A percentile compares a stretch with the other conserved stretches of the same genome.
Evolutionary conservation across 2,888 invertebrate species (phyloP).

Genomic region (Sarcophaga carnaria): DNA sequence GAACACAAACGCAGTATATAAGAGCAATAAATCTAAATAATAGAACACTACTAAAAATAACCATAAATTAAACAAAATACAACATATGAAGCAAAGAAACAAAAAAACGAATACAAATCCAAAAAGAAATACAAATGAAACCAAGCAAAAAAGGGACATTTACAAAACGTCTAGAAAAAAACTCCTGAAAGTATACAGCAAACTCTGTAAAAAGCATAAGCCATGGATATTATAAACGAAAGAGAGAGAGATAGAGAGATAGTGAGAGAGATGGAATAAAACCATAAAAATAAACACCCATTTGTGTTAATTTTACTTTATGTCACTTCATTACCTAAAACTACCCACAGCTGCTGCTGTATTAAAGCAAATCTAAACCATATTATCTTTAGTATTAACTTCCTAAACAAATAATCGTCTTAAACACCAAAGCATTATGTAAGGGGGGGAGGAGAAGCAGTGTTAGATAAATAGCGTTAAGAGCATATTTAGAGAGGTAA

Average conservation of each 20-base stretch:
- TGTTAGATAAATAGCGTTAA: no score
- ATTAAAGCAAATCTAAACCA: background rate
- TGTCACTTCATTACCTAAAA: conserved; percentile 58
- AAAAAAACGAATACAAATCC: background rate
- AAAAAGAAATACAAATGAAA: conserved; percentile 19
- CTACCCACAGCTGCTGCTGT: background rate
- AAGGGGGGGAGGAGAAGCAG: no score
- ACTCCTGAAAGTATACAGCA: background rate
- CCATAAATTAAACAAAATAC: conserved; percentile 62
- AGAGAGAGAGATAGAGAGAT: no score
- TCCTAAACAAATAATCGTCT: conserved; percentile 57
- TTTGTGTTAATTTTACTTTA: conserved; percentile 65
- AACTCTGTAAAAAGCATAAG: no score
- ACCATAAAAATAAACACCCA: conserved; percentile 53
- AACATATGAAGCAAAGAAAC: conserved; percentile 27
- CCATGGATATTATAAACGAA: no score
- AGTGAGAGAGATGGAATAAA: background rate
- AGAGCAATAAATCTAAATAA: conserved; percentile 68
- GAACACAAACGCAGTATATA: conserved; percentile 30
- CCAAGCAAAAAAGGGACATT: background rate
- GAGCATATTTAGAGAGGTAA: no score
- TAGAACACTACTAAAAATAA: conserved; percentile 63
- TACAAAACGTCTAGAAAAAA: background rate
- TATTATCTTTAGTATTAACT: conserved; percentile 51
- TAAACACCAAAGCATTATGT: background rate